These are phyloP conservation scores for Etheostoma spectabile DNA, from an alignment of 2,113 vertebrate genomes.

Conservation along the genomic window DNA sequence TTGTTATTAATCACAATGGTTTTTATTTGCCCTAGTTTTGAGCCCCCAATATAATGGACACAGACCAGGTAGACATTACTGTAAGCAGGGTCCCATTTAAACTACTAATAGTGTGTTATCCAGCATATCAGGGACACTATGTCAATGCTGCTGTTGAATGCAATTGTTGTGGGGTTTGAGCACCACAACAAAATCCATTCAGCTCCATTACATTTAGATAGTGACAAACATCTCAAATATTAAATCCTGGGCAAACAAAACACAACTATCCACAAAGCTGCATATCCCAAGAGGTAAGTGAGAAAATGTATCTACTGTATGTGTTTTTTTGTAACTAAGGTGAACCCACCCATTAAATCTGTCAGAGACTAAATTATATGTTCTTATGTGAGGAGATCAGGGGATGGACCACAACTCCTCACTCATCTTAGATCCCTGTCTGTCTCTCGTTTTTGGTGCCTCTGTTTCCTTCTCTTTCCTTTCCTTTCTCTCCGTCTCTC, in stretches of 20 bases:
- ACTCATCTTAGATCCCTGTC: constrained; percentile 72
- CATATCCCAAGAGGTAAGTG: background rate
- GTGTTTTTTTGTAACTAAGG: constrained; percentile 6
- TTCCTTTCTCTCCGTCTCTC: constrained; percentile 68
- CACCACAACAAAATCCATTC: background rate
- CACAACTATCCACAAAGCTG: background rate
- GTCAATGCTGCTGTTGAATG: background rate
- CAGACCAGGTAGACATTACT: background rate
- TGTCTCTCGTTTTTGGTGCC: constrained; percentile 46
- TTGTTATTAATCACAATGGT: background rate
- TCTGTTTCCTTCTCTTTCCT: constrained; percentile 65
- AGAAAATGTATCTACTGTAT: background rate
- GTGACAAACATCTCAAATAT: background rate
- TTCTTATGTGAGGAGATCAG: constrained; percentile 33
- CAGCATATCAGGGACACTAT: background rate
- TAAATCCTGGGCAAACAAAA: constrained; percentile 14
- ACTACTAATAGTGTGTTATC: background rate
- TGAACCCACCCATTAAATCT: constrained; percentile 19
- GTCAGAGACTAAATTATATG: constrained; percentile 10
- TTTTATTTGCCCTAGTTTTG: background rate
- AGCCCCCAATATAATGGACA: background rate
- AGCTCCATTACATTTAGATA: background rate
- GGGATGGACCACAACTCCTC: constrained; percentile 38
- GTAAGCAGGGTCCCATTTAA: background rate
- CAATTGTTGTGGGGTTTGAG: constrained; percentile 3